Evolutionary conservation across 2,888 invertebrate species (phyloP), one percentile per base, ranked within the genome.

Genomic region (Oxyscelio sp.): DNA sequence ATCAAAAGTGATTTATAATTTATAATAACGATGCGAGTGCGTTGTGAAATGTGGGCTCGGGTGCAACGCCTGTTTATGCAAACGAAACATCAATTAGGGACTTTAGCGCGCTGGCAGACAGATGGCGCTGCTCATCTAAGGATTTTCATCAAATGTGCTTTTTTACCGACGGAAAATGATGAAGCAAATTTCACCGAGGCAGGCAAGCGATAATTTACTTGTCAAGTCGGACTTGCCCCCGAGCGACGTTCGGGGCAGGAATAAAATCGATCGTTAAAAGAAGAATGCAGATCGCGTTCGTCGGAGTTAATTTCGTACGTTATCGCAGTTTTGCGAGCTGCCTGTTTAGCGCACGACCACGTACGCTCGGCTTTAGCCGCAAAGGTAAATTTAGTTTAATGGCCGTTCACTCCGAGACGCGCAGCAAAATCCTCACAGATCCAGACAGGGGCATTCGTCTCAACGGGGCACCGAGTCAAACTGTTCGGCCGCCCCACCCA

Each of bases 371-470:
- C n/a, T n/a, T n/a, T n/a, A n/a, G 50, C 59, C 61, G 68, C 74
- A 75, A 65, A 77, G 70, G 54, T 87, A 85, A 86, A 85, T 88
- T 87, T 82, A 59, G 68, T 75, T 85, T 85, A 87, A 86, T 74
- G 75, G 82, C 63, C 83, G 82, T 85, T 84, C 87, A 87, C 80
- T 87, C 83, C 61, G 83, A 52, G 74, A 59, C 58, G 54, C 65
- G 65, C 50, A 9, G 27, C 61, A 43, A 11, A 31, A 31, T 66
- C 56, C 48, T 65, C 17, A 22, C 50, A 45, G 24, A 77, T 45
- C 22, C 59, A 52, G 65, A 73, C 63, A n/a, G n/a, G n/a, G n/a
- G n/a, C n/a, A n/a, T n/a, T n/a, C n/a, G n/a, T n/a, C n/a, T n/a
- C n/a, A n/a, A n/a, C n/a, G n/a, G n/a, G n/a, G n/a, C n/a, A n/a